These are phyloP conservation scores for Gallinago stenura DNA, from an alignment of 2,797 vertebrate genomes.

Conservation along the genomic window DNA sequence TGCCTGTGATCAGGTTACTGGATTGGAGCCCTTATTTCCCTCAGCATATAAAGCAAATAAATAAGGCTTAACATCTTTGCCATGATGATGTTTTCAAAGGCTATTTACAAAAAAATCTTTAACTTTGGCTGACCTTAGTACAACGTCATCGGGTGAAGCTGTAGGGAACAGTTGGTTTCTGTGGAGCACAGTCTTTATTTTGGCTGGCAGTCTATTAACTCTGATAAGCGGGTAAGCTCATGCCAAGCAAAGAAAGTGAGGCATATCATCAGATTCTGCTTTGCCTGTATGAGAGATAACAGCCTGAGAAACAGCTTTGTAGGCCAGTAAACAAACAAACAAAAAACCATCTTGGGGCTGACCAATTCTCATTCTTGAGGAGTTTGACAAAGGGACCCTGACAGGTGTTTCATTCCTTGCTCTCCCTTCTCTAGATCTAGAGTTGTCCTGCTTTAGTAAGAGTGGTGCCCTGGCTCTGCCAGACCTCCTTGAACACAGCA, in stretches of 20 bases:
- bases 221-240: background rate
- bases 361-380: background rate
- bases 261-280: background rate
- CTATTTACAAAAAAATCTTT: conserved; percentile 51
- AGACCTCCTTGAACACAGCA: background rate
- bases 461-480: background rate
- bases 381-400: background rate
- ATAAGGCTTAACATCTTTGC: conserved; percentile 15
- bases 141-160: conserved; percentile 17
- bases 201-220: conserved; percentile 37
- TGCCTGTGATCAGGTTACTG: background rate
- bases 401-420: background rate
- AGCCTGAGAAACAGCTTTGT: background rate
- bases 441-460: background rate
- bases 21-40: background rate
- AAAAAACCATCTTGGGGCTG: background rate
- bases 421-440: background rate
- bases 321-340: background rate
- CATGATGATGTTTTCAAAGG: conserved; percentile 29
- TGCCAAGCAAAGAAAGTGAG: conserved; percentile 23
- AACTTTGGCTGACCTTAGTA: conserved; percentile 66
- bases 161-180: conserved; percentile 60
- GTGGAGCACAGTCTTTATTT: conserved; percentile 51
- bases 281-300: background rate
- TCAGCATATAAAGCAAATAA: background rate